Conservation (phyloP, 2,113 vertebrate genomes). For the Neodontobutis hainanensis region DNA sequence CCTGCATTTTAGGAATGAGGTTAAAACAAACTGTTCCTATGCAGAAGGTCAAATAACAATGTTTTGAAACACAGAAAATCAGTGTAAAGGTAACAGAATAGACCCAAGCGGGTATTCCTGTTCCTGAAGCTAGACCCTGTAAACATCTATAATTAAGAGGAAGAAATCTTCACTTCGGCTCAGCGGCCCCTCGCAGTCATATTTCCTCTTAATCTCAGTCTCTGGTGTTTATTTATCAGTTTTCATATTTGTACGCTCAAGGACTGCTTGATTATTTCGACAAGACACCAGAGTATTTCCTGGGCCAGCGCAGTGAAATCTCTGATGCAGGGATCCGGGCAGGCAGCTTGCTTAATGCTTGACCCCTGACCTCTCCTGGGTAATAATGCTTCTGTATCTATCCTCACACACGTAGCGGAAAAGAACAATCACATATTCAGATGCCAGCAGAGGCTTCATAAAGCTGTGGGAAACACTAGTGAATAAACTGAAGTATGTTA, state of each 20-base stretch:
- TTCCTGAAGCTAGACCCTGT: slow-evolving; percentile 50
- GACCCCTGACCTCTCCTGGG: slow-evolving; percentile 81
- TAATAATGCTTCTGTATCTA: slow-evolving; percentile 79
- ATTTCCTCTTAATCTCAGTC: slow-evolving; percentile 68
- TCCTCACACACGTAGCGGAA: slow-evolving; percentile 72
- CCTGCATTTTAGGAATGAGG: slow-evolving; percentile 77
- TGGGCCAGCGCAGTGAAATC: slow-evolving; percentile 73
- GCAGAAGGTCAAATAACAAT: slow-evolving; percentile 83
- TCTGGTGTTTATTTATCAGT: slow-evolving; percentile 82
- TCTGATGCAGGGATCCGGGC: slow-evolving; percentile 71
- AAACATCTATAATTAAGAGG: slow-evolving; percentile 69
- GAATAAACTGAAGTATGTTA: slow-evolving; percentile 32
- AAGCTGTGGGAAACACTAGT: slow-evolving; percentile 40
- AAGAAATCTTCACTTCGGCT: slow-evolving; percentile 64
- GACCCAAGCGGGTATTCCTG: slow-evolving; percentile 61
- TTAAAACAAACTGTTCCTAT: slow-evolving; percentile 81
- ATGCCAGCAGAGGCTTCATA: slow-evolving; percentile 57
- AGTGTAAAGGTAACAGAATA: slow-evolving; percentile 73
- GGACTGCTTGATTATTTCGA: slow-evolving; percentile 82
- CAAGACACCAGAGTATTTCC: slow-evolving; percentile 76
- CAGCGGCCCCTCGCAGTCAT: slow-evolving; percentile 53
- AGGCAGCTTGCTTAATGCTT: slow-evolving; percentile 80
- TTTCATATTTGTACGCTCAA: slow-evolving; percentile 77
- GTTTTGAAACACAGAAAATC: slow-evolving; percentile 69
- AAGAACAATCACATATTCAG: slow-evolving; percentile 73